phyloP scores from a whole-genome alignment of 2,113 vertebrate genomes.

The Ceuthmochares aereus region DNA sequence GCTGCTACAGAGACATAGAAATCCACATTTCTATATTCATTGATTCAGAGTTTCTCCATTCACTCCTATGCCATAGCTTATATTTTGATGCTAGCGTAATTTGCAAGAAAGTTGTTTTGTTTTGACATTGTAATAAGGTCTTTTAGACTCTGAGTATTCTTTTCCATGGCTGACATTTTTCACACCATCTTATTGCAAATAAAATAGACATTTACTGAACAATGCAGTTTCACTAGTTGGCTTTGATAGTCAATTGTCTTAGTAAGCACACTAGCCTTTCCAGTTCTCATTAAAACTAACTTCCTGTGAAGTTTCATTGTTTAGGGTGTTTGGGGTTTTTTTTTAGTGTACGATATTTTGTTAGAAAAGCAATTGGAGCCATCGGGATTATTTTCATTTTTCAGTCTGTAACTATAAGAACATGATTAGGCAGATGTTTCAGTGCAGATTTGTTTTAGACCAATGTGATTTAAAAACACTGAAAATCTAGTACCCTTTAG shows the following conservation, averaged over 20 bases:
- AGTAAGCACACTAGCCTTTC: neutral
- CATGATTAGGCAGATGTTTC: slow-evolving; percentile 34
- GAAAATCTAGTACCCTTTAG: neutral
- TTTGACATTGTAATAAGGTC: neutral
- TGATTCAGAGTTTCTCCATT: neutral
- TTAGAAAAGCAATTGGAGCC: slow-evolving; percentile 24
- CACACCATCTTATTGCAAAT: neutral
- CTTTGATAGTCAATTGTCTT: neutral
- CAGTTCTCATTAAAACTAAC: neutral
- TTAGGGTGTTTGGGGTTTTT: neutral
- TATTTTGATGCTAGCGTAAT: neutral
- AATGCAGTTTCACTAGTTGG: neutral
- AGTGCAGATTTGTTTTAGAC: slow-evolving; percentile 25
- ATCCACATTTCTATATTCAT: neutral
- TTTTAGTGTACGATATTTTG: neutral
- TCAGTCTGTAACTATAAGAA: neutral
- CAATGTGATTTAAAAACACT: neutral
- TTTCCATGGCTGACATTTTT: neutral
- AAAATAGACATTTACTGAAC: neutral
- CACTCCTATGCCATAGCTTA: neutral
- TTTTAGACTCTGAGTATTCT: neutral
- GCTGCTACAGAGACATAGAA: neutral
- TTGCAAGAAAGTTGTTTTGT: neutral
- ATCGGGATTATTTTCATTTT: slow-evolving; percentile 12
- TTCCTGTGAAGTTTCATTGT: neutral